These are phyloP conservation scores for Hyaena hyaena DNA, from an alignment of 2,113 vertebrate genomes.

Conservation along the genomic window DNA sequence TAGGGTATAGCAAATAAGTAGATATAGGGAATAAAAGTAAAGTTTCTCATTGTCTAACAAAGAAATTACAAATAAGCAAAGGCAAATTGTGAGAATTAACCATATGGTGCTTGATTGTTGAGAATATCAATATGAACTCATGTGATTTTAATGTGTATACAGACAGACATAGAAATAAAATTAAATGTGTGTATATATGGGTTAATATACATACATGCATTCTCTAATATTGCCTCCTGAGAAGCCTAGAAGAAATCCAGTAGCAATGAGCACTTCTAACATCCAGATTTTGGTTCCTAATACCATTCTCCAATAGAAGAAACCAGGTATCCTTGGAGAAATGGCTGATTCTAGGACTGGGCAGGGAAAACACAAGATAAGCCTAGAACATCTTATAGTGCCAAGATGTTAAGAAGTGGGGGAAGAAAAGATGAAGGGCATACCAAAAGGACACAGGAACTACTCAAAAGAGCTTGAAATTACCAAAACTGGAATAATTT, in stretches of 20 bases:
- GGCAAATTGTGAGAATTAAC: neutral
- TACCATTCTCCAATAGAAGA: neutral
- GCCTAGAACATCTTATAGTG: neutral
- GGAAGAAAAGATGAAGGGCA: fast-evolving
- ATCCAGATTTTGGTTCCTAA: neutral
- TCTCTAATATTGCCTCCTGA: neutral
- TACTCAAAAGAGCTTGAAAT: neutral
- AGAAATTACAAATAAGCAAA: conserved; percentile 27
- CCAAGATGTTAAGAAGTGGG: neutral
- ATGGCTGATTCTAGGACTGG: neutral
- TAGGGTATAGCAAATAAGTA: neutral
- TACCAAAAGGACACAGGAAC: neutral
- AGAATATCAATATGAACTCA: neutral
- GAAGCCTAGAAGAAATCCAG: neutral
- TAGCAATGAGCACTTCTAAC: neutral
- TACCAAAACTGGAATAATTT: neutral
- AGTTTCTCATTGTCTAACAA: neutral
- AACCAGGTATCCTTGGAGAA: neutral
- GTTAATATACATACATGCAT: neutral
- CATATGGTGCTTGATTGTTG: neutral
- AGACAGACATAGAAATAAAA: neutral
- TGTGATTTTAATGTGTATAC: neutral
- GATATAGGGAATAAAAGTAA: neutral
- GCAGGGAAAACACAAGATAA: neutral
- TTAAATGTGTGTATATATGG: neutral